Percentiles rank a stretch among this genome's conserved stretches.
phyloP scores from a whole-genome alignment of 37 sponge, comb jelly and placozoan genomes.

The Halisarca cf. caerulea region DNA sequence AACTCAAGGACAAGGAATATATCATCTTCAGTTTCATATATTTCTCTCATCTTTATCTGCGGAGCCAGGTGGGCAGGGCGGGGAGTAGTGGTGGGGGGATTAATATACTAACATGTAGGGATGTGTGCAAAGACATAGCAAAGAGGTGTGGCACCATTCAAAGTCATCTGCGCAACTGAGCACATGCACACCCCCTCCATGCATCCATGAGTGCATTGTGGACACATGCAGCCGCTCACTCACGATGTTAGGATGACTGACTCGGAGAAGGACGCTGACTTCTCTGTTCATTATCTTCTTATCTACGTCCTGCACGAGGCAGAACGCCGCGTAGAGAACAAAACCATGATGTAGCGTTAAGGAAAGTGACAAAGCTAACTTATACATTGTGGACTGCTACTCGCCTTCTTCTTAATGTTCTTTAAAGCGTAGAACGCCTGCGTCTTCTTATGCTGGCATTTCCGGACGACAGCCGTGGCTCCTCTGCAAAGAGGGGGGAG shows the following conservation, averaged over 20 bases:
- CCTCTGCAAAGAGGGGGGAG: constrained; percentile 17
- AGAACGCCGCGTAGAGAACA: too few species aligned
- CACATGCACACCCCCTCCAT: too few species aligned
- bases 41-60: constrained; percentile 41
- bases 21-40: constrained; percentile 23
- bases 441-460: constrained; percentile 26
- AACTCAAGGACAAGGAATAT: constrained; percentile 23
- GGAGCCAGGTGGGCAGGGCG: not conserved
- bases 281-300: constrained; percentile 29
- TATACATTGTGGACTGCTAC: too few species aligned
- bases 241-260: constrained; percentile 36
- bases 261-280: constrained; percentile 7
- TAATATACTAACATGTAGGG: too few species aligned
- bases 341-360: too few species aligned
- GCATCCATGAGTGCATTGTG: too few species aligned
- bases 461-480: constrained; percentile 34
- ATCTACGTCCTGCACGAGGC: not conserved
- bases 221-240: too few species aligned
- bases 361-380: too few species aligned
- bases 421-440: constrained; percentile 27
- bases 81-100: too few species aligned
- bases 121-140: too few species aligned
- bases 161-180: too few species aligned
- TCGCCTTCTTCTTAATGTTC: constrained; percentile 30
- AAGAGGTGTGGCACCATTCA: too few species aligned